These are phyloP conservation scores for Zelleria hepariella DNA, from an alignment of 2,888 invertebrate species.

Conservation along the genomic window DNA sequence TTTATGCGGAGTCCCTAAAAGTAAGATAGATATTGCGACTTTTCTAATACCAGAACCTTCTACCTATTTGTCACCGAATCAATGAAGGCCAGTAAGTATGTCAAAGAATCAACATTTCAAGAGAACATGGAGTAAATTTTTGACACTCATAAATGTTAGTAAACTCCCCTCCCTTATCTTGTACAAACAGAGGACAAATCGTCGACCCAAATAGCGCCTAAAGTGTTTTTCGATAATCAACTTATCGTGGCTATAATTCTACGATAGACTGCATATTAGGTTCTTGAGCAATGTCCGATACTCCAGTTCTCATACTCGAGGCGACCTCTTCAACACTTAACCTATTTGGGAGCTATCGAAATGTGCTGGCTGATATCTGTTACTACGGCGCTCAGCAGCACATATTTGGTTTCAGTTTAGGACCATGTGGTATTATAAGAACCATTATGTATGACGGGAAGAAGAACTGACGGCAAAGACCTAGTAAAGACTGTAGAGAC, in stretches of 20 bases:
- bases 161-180: background rate
- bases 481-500: too few relatives aligned
- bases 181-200: background rate
- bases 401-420: background rate
- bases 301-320: background rate
- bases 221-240: conserved; percentile 1
- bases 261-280: background rate
- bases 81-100: too few relatives aligned
- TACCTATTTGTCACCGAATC: too few relatives aligned
- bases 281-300: background rate
- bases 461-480: too few relatives aligned
- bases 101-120: too few relatives aligned
- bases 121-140: too few relatives aligned
- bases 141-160: background rate
- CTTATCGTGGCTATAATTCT: background rate
- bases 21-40: too few relatives aligned
- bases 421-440: too few relatives aligned
- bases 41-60: too few relatives aligned
- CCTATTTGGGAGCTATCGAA: conserved; percentile 1
- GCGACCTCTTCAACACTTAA: background rate
- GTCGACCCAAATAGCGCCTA: background rate
- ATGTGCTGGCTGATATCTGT: background rate
- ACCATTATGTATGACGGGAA: too few relatives aligned
- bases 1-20: too few relatives aligned
- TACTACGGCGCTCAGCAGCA: background rate